Evolutionary conservation across 2,797 vertebrate species (phyloP).

Genomic region (Malurus splendens): DNA sequence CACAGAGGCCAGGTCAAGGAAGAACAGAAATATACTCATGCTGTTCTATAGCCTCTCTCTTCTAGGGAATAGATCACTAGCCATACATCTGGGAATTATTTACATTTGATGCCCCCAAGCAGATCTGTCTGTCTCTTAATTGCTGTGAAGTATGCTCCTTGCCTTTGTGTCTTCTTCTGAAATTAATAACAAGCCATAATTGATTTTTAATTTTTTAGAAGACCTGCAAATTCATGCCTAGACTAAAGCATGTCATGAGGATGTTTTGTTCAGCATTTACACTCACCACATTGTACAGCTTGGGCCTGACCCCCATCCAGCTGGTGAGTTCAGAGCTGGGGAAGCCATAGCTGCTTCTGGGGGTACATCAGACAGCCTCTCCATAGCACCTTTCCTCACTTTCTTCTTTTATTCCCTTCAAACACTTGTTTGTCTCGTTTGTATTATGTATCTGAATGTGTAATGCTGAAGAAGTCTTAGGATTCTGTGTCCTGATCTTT

Average conservation of each 20-base stretch:
- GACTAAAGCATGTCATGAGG: neutral
- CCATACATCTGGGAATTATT: neutral
- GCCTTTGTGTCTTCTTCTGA: neutral
- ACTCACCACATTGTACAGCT: rapidly evolving
- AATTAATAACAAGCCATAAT: neutral
- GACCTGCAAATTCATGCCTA: neutral
- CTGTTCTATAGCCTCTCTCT: neutral
- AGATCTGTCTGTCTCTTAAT: neutral
- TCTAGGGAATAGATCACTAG: neutral
- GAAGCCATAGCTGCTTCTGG: rapidly evolving
- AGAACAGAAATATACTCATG: neutral
- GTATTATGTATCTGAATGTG: neutral
- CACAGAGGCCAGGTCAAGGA: neutral
- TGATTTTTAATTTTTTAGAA: neutral
- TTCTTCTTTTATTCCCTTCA: neutral
- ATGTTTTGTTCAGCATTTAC: neutral
- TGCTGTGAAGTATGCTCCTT: neutral
- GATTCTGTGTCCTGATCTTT: neutral
- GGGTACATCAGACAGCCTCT: neutral
- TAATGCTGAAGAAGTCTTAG: neutral
- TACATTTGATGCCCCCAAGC: neutral
- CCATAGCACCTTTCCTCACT: neutral
- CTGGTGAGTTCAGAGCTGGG: neutral
- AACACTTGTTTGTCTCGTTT: neutral
- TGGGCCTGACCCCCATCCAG: rapidly evolving